Percentiles rank a stretch among this genome's conserved stretches.
Conservation (phyloP, 2,113 vertebrate genomes). For the Etheostoma spectabile region DNA sequence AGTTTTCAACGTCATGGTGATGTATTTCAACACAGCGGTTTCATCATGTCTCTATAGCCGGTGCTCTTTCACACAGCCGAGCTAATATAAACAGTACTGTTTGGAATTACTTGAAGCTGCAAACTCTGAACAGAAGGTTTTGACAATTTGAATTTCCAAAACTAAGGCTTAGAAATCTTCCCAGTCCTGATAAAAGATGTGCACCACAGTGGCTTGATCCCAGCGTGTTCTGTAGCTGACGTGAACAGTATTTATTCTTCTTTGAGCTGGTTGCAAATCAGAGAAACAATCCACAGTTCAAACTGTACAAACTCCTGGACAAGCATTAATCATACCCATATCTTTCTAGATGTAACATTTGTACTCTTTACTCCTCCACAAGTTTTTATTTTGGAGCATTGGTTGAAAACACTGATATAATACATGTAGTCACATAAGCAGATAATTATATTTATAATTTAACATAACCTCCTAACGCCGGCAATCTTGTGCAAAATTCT, state of each 20-base stretch:
- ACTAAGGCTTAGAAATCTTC: conserved; percentile 27
- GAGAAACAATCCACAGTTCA: not conserved
- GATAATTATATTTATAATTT: conserved; percentile 22
- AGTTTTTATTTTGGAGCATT: conserved; percentile 9
- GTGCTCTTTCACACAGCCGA: conserved; percentile 50
- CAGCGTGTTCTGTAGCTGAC: conserved; percentile 1
- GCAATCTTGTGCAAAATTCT: not conserved
- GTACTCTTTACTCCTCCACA: not conserved
- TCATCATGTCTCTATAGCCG: conserved; percentile 52
- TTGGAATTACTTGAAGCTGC: conserved; percentile 49
- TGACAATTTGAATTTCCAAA: conserved; percentile 21
- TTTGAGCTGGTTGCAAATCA: not conserved
- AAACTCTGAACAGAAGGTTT: conserved; percentile 45
- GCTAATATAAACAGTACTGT: conserved; percentile 64
- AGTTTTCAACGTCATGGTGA: conserved; percentile 70
- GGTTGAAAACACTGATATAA: conserved; percentile 23
- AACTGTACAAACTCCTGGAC: not conserved
- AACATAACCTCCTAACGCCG: not conserved
- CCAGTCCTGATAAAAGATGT: conserved; percentile 8
- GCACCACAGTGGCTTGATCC: not conserved
- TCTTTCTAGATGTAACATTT: conserved; percentile 10
- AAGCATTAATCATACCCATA: not conserved
- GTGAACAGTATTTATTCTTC: conserved; percentile 6
- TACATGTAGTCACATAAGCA: conserved; percentile 19
- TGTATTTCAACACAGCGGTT: conserved; percentile 73